phyloP scores from a whole-genome alignment of 2,797 vertebrate genomes.

The Sandelia bainsii region DNA sequence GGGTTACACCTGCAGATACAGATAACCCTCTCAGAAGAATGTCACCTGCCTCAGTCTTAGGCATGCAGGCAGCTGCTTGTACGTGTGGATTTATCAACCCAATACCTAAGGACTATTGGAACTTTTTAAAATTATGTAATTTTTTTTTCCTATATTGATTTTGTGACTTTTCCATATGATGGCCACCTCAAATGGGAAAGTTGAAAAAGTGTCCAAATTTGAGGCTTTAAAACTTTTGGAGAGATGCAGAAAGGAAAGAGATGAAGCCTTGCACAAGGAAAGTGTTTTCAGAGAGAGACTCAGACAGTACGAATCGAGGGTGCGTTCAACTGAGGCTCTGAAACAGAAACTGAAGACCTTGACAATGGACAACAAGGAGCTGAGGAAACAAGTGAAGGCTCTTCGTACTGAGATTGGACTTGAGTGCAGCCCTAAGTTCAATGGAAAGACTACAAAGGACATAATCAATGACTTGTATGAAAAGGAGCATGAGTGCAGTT shows the following conservation, averaged over 20 bases:
- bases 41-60: conserved; percentile 69
- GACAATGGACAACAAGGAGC: conserved; percentile 83
- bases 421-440: conserved; percentile 83
- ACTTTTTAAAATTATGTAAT: conserved; percentile 24
- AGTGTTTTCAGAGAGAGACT: conserved; percentile 83
- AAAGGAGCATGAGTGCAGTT: conserved; percentile 82
- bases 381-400: conserved; percentile 83
- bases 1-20: conserved; percentile 80
- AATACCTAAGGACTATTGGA: conserved; percentile 31
- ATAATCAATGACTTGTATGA: conserved; percentile 84
- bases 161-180: conserved; percentile 59
- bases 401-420: conserved; percentile 86
- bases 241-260: conserved; percentile 86
- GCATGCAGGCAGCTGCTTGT: conserved; percentile 28
- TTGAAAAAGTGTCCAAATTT: conserved; percentile 81
- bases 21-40: conserved; percentile 74
- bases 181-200: conserved; percentile 77
- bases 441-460: conserved; percentile 86
- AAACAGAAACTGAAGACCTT: conserved; percentile 85
- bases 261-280: conserved; percentile 85
- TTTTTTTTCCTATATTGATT: conserved; percentile 16
- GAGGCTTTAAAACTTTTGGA: conserved; percentile 86
- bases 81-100: conserved; percentile 53
- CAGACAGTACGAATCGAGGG: conserved; percentile 78
- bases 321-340: conserved; percentile 81